phyloP scores from a whole-genome alignment of 30 jellyfish, hydroid and myxozoan genomes.

The Catostylus mosaicus region DNA sequence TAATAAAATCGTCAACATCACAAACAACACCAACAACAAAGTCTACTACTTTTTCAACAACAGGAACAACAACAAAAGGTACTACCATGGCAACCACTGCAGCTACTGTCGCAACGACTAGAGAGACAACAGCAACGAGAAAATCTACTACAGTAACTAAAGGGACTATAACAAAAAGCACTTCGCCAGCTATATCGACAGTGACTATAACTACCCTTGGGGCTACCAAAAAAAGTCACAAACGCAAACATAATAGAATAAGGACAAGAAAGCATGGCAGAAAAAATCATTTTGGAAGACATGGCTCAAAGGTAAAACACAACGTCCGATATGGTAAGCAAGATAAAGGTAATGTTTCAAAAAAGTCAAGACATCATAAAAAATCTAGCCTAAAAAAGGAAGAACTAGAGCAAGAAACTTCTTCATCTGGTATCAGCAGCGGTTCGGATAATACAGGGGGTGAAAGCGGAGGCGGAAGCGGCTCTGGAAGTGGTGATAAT shows the following conservation, averaged over 20 bases:
- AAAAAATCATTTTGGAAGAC: background rate
- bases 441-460: background rate
- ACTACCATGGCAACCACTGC: background rate
- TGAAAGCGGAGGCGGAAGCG: conserved; percentile 46
- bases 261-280: background rate
- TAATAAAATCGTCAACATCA: conserved; percentile 1
- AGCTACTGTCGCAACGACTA: conserved; percentile 11
- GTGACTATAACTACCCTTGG: background rate
- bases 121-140: conserved; percentile 4
- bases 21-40: conserved; percentile 14
- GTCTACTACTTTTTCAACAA: background rate
- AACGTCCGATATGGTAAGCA: background rate
- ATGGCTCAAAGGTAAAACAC: background rate
- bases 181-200: background rate
- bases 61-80: conserved; percentile 2
- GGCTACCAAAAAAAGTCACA: background rate
- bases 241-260: background rate
- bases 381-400: background rate
- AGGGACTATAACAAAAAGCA: background rate
- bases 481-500: conserved; percentile 17
- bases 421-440: background rate
- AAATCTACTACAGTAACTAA: conserved; percentile 1
- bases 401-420: no score
- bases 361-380: background rate
- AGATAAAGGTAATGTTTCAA: background rate